Conservation (phyloP, 2,797 vertebrate species). For the Darevskia nairensis region DNA sequence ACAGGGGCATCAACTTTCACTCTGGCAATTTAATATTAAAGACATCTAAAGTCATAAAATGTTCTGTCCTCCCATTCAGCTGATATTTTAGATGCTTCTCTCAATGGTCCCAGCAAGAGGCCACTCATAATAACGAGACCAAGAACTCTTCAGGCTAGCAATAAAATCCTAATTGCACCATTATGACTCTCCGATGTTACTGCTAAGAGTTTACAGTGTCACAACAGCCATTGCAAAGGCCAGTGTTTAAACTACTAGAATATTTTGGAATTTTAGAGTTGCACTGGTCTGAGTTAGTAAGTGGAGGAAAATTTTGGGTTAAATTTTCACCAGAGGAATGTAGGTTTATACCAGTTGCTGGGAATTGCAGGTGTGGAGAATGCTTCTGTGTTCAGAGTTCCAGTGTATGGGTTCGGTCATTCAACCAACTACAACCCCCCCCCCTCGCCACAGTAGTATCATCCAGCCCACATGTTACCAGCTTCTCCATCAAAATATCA, state of each 20-base stretch:
- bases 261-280: neutral
- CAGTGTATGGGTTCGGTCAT: too few species aligned
- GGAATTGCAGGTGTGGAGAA: too few species aligned
- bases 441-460: too few species aligned
- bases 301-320: too few species aligned
- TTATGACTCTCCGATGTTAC: conserved; percentile 15
- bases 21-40: neutral
- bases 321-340: too few species aligned
- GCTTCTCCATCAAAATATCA: too few species aligned
- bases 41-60: neutral
- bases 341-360: too few species aligned
- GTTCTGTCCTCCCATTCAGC: neutral
- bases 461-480: too few species aligned
- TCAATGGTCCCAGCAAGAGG: neutral
- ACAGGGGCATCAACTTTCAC: neutral
- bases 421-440: too few species aligned
- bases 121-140: neutral
- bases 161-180: conserved; percentile 28
- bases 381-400: too few species aligned
- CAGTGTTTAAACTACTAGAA: neutral
- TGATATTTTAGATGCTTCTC: neutral
- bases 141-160: conserved; percentile 11
- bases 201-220: neutral
- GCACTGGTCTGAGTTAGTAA: neutral
- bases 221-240: neutral